These are phyloP conservation scores for Chelonus insularis DNA, from an alignment of 1,140 invertebrate species.

Conservation along the genomic window DNA sequence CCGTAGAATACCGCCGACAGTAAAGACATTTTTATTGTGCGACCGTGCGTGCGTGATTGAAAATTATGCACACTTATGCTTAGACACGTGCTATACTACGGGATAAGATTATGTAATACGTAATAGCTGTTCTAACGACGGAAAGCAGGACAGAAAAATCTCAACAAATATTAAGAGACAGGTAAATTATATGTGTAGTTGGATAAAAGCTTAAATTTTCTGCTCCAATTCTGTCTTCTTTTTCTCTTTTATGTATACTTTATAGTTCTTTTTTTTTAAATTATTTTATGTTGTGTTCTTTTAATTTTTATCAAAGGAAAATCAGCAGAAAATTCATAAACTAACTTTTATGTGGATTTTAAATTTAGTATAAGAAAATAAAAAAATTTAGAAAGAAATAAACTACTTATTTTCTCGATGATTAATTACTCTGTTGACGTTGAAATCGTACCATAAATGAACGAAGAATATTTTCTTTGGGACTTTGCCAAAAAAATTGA, in stretches of 20 bases:
- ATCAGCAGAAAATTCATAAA: no score
- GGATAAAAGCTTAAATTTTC: slow-evolving; percentile 15
- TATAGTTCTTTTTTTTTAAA: no score
- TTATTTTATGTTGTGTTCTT: no score
- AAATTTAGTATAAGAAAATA: no score
- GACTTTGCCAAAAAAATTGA: no score
- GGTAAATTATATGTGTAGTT: slow-evolving; percentile 2
- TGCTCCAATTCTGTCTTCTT: not conserved
- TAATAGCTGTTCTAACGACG: slow-evolving; percentile 20
- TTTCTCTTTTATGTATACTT: slow-evolving; percentile 3
- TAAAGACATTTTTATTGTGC: slow-evolving; percentile 26
- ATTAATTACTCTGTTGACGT: no score
- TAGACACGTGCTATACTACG: slow-evolving; percentile 29
- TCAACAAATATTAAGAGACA: slow-evolving; percentile 6
- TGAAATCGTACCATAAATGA: no score
- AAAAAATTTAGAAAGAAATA: no score
- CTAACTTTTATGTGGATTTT: no score
- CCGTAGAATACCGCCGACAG: slow-evolving; percentile 1
- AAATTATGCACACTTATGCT: slow-evolving; percentile 35
- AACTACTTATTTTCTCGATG: no score
- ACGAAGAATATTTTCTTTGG: no score
- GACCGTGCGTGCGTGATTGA: slow-evolving; percentile 24
- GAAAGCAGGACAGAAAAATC: not conserved
- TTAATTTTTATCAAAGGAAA: no score
- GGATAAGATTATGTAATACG: slow-evolving; percentile 35